Conservation (phyloP, 2,888 invertebrate genomes). For the Eupithecia subfuscata region DNA sequence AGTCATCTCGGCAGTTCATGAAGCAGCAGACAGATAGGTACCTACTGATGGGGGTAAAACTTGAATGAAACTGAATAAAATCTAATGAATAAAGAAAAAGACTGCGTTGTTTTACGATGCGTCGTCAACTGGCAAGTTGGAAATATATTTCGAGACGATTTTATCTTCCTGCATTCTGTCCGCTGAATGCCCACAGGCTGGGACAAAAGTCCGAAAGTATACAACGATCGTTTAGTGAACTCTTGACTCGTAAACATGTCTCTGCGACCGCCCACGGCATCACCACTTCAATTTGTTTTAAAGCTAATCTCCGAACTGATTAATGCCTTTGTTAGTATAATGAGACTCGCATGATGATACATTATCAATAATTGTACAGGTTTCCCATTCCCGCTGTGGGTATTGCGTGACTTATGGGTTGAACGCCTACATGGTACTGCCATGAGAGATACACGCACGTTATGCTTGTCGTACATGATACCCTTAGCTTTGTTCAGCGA, state of each 20-base stretch:
- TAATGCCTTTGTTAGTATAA: constrained; percentile 74
- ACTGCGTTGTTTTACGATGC: neutral
- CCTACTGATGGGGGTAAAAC: neutral
- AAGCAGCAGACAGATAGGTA: neutral
- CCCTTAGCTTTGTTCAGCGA: neutral
- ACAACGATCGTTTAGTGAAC: constrained; percentile 53
- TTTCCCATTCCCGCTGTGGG: constrained; percentile 22
- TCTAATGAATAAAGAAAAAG: neutral
- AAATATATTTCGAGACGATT: neutral
- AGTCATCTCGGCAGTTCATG: neutral
- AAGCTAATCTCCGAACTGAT: constrained; percentile 75
- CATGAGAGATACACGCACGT: neutral
- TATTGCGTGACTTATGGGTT: constrained; percentile 38
- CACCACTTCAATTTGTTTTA: constrained; percentile 74
- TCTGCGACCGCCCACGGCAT: constrained; percentile 63
- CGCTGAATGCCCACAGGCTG: constrained; percentile 23
- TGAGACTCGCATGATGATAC: constrained; percentile 70
- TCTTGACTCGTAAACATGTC: constrained; percentile 67
- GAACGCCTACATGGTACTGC: constrained; percentile 52
- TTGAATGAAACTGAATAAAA: neutral
- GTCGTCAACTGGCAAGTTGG: neutral
- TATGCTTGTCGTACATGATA: neutral
- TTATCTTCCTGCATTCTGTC: constrained; percentile 23
- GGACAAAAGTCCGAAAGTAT: constrained; percentile 44
- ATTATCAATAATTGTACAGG: constrained; percentile 66